A percentile compares a stretch with the other conserved stretches of the same genome.
phyloP scores from a whole-genome alignment of 2,797 vertebrate genomes.

The Enteromius fasciolatus region DNA sequence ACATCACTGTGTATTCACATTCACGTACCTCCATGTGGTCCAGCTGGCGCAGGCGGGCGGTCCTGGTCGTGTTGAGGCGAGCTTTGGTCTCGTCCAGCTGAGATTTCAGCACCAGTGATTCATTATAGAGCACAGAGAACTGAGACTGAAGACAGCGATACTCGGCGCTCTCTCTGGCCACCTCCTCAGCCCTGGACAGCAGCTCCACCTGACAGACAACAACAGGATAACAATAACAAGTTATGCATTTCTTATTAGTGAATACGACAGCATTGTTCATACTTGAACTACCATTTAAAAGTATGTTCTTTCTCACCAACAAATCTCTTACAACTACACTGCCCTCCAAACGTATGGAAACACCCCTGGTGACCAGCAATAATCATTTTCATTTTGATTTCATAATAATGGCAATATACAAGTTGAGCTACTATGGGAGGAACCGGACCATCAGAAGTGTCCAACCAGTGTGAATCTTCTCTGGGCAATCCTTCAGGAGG shows the following conservation, averaged over 20 bases:
- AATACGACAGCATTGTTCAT: neutral
- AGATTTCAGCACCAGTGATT: slow-evolving; percentile 92
- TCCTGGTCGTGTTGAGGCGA: slow-evolving; percentile 90
- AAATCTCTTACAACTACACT: too few species aligned
- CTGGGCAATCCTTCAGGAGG: too few species aligned
- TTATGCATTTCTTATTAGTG: neutral
- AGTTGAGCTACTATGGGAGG: too few species aligned
- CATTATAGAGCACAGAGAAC: slow-evolving; percentile 96
- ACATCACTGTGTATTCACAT: neutral
- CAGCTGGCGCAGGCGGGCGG: slow-evolving; percentile 91
- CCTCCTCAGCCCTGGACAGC: slow-evolving; percentile 85
- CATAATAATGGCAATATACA: too few species aligned
- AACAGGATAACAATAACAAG: neutral
- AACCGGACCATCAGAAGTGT: too few species aligned
- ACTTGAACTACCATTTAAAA: too few species aligned
- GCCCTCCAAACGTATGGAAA: too few species aligned
- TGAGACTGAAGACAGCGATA: slow-evolving; percentile 98
- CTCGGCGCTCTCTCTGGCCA: slow-evolving; percentile 92
- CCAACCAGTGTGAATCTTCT: too few species aligned
- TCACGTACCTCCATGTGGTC: slow-evolving; percentile 92
- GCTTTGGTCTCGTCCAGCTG: slow-evolving; percentile 94
- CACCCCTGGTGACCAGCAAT: too few species aligned
- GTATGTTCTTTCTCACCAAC: neutral
- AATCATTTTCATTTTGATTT: too few species aligned
- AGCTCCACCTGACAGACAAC: slow-evolving; percentile 81